Evolutionary conservation across 2,888 invertebrate species (phyloP), one percentile per base, ranked within the genome.

Genomic region (Trimorus sp.): DNA sequence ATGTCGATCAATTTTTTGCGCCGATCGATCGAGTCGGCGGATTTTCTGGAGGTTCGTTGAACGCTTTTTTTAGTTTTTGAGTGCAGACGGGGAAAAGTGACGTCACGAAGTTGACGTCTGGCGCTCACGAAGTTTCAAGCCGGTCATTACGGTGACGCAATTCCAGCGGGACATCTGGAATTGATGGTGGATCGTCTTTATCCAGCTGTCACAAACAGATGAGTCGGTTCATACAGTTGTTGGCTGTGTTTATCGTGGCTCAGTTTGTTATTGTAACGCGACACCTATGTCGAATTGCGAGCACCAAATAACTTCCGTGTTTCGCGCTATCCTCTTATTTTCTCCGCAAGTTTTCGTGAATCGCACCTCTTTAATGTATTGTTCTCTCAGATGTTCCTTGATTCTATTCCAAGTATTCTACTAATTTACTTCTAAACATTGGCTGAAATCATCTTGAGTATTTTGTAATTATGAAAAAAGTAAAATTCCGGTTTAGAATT

Each of bases 131-230:
- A 40, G 7, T 40, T 40, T 40, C n/a, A 11, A 1, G n/a, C 16
- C 26, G 36, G 58, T 14, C 38, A 38, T 58, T 58, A 38, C 26
- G 38, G 9, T 58, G 26, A 49, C 53, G 66, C 5, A 45, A 60
- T n/a, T 8, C 51, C 49, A 16, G 37, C 11, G 12, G 48, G 9
- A 40, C 60, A 62, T 62, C 60, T 62, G 60, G 12, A 36, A 45
- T 16, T 26, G 60, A 48, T 36, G 37, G 11, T 51, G 51, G 51
- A 51, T 15, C 40, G 36, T 63, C 63, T 37, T 51, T 65, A 15
- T 40, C 12, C 65, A 65, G 38, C 65, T 65, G 65, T 65, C 65
- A 51, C 16, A 40, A 16, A 40, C 51, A 63, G 51, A 62, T 16
- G 48, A 62, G 48, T 36, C 45, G 36, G 14, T 62, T 48, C 48